Base-by-base conservation (phyloP, 2,888 invertebrate species). In the Ennomos fuscantarius region DNA sequence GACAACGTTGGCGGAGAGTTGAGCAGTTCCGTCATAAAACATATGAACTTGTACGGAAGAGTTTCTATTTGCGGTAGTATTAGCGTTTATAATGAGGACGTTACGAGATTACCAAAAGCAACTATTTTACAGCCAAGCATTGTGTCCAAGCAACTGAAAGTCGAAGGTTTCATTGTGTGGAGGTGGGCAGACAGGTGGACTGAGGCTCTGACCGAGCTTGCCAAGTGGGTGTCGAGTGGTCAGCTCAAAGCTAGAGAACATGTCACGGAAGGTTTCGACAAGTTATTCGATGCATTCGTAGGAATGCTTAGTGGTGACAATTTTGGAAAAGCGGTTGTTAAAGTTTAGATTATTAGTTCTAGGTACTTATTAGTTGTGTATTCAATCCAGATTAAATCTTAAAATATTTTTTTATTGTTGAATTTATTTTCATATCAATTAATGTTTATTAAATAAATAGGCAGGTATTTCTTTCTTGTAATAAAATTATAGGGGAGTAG, bases 1-100 rank as follows among this genome's bases (percentile, higher is more conserved):
- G 96, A 96, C 74, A 96, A 96, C 78, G 96, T 95, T 6, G 95
- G 95, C 11, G 95, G 95, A 2, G 93, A 94, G 56, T 86, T 95
- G 11, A 94, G 94, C 49, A 92, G 92, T 46, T 81, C 78, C 0
- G 91, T 95, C 8, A 83, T 95, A 0, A 80, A 81, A 24, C 93
- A 93, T 65, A 95, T 95, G 95, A 94, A 93, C 58, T 43, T 40
- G 9, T 65, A 10, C 58, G 95, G 95, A 0, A 84, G 95, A 47
- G 84, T 95, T 34, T 78, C 94, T 0, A 89, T 94, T 0, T 95
- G 95, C 72, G 95, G 95, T 8, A 87, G 93, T 12, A 95, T 95
- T 62, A 93, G 94, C 34, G 71, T 86, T 1, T 95, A 95, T 73
- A 76, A 76, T 44, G 70, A 65, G 8, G 75, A 81, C 45, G 31